Evolutionary conservation across 2,888 invertebrate genomes (phyloP).

Genomic region (Choristoneura rosaceana): DNA sequence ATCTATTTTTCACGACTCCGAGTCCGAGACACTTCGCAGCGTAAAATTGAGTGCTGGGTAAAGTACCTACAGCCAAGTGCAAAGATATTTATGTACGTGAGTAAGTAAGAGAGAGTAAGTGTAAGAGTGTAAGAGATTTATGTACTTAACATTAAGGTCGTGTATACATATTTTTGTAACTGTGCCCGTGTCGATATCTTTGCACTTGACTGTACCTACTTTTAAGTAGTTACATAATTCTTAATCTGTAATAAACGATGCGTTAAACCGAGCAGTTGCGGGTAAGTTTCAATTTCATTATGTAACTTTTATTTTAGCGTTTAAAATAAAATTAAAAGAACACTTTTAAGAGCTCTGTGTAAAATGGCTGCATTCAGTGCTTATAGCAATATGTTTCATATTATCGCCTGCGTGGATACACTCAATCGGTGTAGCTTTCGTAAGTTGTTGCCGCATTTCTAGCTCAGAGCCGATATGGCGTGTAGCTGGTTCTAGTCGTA

Average conservation of each 20-base stretch:
- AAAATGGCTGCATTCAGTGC: neutral
- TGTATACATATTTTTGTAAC: too few species aligned
- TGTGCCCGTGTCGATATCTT: too few species aligned
- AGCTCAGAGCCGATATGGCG: conserved; percentile 42
- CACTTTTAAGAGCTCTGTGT: neutral
- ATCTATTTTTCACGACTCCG: conserved; percentile 20
- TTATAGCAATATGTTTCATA: neutral
- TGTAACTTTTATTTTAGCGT: conserved; percentile 12
- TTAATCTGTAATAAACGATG: conserved; percentile 30
- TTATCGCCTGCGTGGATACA: neutral
- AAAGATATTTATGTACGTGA: too few species aligned
- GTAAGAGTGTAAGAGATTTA: too few species aligned
- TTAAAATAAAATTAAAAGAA: neutral
- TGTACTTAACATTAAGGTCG: too few species aligned
- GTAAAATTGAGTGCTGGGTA: conserved; percentile 23
- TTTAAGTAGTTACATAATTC: conserved; percentile 28
- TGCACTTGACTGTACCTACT: too few species aligned
- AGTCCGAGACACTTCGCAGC: conserved; percentile 2
- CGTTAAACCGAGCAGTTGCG: conserved; percentile 28
- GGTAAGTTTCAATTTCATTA: conserved; percentile 24
- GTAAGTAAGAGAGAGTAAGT: too few species aligned
- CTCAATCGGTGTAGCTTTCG: conserved; percentile 26
- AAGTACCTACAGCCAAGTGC: neutral
- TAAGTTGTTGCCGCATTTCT: conserved; percentile 44
- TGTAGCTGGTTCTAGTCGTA: conserved; percentile 52